phyloP scores from a whole-genome alignment of 2,888 invertebrate genomes.

The Diploptera punctata region DNA sequence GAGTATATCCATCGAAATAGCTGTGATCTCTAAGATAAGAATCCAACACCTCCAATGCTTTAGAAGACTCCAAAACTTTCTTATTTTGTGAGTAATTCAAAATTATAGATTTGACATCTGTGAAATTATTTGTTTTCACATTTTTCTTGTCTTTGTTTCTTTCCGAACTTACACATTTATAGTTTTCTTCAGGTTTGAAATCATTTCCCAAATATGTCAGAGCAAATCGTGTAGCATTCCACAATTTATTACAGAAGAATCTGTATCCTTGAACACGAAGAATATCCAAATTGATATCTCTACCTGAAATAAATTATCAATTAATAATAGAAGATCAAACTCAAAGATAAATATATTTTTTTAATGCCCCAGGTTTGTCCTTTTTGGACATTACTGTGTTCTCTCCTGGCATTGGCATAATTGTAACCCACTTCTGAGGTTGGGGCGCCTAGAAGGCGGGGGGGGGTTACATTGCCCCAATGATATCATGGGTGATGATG shows the following conservation, averaged over 20 bases:
- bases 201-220: constrained; percentile 56
- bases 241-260: constrained; percentile 98
- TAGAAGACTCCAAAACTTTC: neutral
- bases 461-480: too few species aligned
- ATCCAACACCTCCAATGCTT: constrained; percentile 49
- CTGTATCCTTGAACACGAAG: constrained; percentile 91
- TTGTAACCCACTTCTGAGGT: too few species aligned
- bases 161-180: constrained; percentile 34
- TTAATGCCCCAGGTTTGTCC: too few species aligned
- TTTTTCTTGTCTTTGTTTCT: constrained; percentile 3
- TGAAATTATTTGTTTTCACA: neutral
- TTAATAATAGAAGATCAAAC: neutral
- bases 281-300: constrained; percentile 97
- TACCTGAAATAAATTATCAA: constrained; percentile 64
- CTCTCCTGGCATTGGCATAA: too few species aligned
- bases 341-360: neutral
- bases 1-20: constrained; percentile 55
- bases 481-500: too few species aligned
- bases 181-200: constrained; percentile 41
- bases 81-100: neutral
- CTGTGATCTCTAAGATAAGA: constrained; percentile 54
- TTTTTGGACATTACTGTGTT: too few species aligned
- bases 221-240: constrained; percentile 98
- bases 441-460: too few species aligned
- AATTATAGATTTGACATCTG: constrained; percentile 21